Evolutionary conservation across 2,797 vertebrate species (phyloP).

Genomic region (Rhinichthys osculus): DNA sequence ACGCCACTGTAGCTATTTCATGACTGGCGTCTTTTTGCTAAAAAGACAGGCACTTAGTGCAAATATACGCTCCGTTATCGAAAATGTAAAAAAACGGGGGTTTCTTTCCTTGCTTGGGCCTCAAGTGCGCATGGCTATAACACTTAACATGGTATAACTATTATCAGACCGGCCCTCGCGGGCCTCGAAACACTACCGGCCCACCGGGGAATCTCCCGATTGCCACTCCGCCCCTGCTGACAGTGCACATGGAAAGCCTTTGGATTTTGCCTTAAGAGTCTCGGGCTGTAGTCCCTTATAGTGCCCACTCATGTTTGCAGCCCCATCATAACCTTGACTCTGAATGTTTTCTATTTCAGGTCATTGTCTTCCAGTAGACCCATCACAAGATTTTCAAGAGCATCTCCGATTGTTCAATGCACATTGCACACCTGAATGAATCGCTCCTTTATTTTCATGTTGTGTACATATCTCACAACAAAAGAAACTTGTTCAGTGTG

Average conservation of each 20-base stretch:
- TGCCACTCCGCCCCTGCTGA: background rate
- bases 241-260: background rate
- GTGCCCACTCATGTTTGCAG: background rate
- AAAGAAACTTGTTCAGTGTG: slow-evolving; percentile 44
- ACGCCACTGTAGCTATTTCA: too few species aligned
- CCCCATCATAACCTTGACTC: slow-evolving; percentile 10
- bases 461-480: slow-evolving; percentile 35
- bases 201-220: too few species aligned
- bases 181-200: too few species aligned
- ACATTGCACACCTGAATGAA: background rate
- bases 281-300: background rate
- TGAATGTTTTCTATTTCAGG: background rate
- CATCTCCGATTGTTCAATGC: background rate
- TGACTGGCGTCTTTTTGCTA: too few species aligned
- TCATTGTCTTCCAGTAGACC: background rate
- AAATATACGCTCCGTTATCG: too few species aligned
- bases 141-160: too few species aligned
- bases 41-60: too few species aligned
- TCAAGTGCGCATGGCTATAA: too few species aligned
- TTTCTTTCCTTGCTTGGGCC: too few species aligned
- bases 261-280: background rate
- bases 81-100: too few species aligned
- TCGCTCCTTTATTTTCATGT: too few species aligned
- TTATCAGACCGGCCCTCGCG: too few species aligned
- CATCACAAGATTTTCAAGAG: background rate